A percentile compares a stretch with the other conserved stretches of the same genome.
Conservation (phyloP, 2,113 vertebrate genomes). For the Piaya cayana region DNA sequence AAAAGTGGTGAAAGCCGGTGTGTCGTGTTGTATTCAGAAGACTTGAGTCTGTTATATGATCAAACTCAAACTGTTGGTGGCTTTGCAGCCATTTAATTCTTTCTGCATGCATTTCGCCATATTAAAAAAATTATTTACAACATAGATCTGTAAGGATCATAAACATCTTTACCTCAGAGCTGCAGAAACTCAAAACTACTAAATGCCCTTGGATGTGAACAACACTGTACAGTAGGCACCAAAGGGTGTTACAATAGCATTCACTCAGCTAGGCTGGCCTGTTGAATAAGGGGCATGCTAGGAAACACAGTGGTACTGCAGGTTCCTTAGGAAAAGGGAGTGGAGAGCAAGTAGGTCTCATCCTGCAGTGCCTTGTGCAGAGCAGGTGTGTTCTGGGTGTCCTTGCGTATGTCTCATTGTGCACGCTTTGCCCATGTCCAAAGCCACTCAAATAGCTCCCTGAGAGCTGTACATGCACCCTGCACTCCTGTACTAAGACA, state of each 20-base stretch:
- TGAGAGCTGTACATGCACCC: neutral
- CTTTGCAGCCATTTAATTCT: neutral
- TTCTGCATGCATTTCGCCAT: neutral
- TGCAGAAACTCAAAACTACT: neutral
- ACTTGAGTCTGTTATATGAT: neutral
- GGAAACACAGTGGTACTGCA: neutral
- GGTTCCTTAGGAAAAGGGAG: neutral
- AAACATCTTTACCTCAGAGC: neutral
- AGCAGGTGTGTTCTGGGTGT: neutral
- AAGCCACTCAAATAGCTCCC: slow-evolving; percentile 3
- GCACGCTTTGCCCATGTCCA: rapidly evolving
- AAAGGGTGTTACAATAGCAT: neutral
- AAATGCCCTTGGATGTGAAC: neutral
- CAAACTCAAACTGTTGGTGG: neutral
- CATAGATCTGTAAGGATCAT: neutral
- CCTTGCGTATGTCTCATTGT: neutral
- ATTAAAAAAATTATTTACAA: neutral
- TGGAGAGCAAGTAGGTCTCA: neutral
- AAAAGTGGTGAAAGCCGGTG: rapidly evolving
- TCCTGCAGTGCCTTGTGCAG: neutral
- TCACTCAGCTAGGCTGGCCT: neutral
- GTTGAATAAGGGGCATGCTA: neutral
- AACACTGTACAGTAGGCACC: neutral
- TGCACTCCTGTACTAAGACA: neutral
- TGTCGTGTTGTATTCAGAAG: neutral